Conservation (phyloP, 2,797 vertebrate genomes). For the Numenius phaeopus region DNA sequence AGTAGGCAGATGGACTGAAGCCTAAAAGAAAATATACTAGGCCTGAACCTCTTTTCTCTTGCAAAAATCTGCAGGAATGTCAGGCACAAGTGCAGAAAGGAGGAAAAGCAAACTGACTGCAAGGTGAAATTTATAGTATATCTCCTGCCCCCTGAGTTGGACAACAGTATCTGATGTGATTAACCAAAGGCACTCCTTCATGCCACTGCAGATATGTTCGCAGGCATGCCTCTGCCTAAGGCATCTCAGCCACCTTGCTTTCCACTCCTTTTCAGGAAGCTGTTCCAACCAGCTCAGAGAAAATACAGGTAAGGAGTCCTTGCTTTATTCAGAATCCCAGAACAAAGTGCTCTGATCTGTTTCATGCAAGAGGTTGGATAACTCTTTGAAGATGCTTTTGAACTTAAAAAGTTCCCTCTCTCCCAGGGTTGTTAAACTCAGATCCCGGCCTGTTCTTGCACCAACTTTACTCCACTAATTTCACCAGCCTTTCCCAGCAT, state of each 20-base stretch:
- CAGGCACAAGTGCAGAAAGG: background rate
- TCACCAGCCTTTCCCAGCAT: background rate
- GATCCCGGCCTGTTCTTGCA: background rate
- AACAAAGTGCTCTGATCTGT: background rate
- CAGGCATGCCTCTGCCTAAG: background rate
- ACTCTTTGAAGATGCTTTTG: background rate
- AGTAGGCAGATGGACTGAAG: background rate
- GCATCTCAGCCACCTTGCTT: background rate
- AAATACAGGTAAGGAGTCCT: background rate
- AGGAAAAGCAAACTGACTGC: background rate
- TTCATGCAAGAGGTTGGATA: background rate
- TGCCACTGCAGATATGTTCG: background rate
- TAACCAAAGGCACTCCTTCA: background rate
- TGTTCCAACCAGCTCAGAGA: background rate
- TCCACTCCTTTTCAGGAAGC: background rate
- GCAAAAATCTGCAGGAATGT: background rate
- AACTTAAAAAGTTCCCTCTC: background rate
- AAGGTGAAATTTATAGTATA: background rate
- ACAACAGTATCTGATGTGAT: background rate
- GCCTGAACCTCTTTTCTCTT: background rate
- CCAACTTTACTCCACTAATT: background rate
- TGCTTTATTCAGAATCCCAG: background rate
- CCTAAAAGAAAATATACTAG: background rate
- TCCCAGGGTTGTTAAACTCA: background rate
- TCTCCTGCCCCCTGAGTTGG: background rate